Percentiles rank a stretch among this genome's conserved stretches.
phyloP scores from a whole-genome alignment of 2,888 invertebrate species.

The Zaprionus bogoriensis region DNA sequence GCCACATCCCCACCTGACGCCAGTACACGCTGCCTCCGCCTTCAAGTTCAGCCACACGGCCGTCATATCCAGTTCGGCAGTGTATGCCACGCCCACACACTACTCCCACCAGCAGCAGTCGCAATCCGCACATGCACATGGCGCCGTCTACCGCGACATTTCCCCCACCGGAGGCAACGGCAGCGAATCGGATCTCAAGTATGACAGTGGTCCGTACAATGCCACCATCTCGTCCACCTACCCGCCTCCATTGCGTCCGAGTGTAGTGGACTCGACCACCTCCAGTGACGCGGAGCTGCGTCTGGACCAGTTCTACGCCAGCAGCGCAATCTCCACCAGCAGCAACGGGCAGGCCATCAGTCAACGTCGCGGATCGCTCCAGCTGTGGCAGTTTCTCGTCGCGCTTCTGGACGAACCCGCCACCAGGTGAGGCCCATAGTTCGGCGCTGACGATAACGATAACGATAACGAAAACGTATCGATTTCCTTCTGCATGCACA shows the following conservation, averaged over 20 bases:
- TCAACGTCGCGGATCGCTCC: constrained; percentile 91
- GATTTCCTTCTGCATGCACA: no score
- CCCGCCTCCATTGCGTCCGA: constrained; percentile 71
- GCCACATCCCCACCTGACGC: constrained; percentile 56
- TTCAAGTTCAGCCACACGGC: constrained; percentile 76
- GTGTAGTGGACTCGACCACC: constrained; percentile 79
- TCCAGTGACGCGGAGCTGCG: constrained; percentile 82
- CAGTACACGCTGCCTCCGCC: constrained; percentile 67
- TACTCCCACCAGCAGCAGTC: constrained; percentile 63
- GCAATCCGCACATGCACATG: constrained; percentile 54
- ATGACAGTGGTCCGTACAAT: constrained; percentile 81
- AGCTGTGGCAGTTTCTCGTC: constrained; percentile 97
- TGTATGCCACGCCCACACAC: constrained; percentile 64
- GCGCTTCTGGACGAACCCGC: constrained; percentile 88
- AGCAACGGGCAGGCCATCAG: constrained; percentile 80
- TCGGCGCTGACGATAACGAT: no score
- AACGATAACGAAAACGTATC: no score
- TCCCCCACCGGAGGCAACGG: constrained; percentile 58
- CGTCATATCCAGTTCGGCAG: constrained; percentile 71
- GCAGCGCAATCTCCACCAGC: constrained; percentile 77
- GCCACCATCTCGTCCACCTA: constrained; percentile 81
- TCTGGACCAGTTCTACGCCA: constrained; percentile 80
- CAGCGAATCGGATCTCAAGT: constrained; percentile 78
- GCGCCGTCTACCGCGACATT: constrained; percentile 66
- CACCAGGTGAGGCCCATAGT: constrained; percentile 83